These are phyloP conservation scores for Benthosema pterotum DNA, from an alignment of 2,797 vertebrate genomes.

Conservation along the genomic window DNA sequence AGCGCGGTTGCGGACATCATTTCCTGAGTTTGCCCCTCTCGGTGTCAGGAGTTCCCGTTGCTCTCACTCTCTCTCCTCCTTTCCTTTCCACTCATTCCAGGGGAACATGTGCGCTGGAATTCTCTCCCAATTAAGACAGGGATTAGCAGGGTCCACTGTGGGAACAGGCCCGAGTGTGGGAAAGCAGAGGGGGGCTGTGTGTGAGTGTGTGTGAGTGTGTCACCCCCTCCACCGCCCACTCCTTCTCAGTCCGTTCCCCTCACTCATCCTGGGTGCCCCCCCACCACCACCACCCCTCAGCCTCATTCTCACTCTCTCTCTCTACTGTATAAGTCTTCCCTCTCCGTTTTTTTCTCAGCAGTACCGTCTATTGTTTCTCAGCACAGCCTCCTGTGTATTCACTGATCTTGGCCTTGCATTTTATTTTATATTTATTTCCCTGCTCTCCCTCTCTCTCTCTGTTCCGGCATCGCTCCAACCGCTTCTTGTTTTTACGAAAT, in stretches of 20 bases:
- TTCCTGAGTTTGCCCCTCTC: slow-evolving; percentile 22
- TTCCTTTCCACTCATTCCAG: slow-evolving; percentile 54
- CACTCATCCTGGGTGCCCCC: slow-evolving; percentile 23
- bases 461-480: neutral
- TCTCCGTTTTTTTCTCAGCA: slow-evolving; percentile 53
- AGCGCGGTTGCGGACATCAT: slow-evolving; percentile 55
- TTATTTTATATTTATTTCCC: slow-evolving; percentile 21
- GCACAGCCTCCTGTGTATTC: too few species aligned
- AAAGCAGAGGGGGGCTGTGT: slow-evolving; percentile 59
- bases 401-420: too few species aligned
- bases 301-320: slow-evolving; percentile 66
- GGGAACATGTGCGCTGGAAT: slow-evolving; percentile 81
- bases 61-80: slow-evolving; percentile 29
- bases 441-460: slow-evolving; percentile 10
- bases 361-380: too few species aligned
- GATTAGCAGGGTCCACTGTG: slow-evolving; percentile 83
- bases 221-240: slow-evolving; percentile 51
- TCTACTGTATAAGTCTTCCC: slow-evolving; percentile 31
- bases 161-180: slow-evolving; percentile 82
- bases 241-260: slow-evolving; percentile 52
- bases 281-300: too few species aligned
- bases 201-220: too few species aligned
- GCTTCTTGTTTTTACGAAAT: slow-evolving; percentile 25
- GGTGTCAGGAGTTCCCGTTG: slow-evolving; percentile 49
- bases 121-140: slow-evolving; percentile 86